Conservation (phyloP, 2,113 vertebrate species). For the Hydropotes inermis region DNA sequence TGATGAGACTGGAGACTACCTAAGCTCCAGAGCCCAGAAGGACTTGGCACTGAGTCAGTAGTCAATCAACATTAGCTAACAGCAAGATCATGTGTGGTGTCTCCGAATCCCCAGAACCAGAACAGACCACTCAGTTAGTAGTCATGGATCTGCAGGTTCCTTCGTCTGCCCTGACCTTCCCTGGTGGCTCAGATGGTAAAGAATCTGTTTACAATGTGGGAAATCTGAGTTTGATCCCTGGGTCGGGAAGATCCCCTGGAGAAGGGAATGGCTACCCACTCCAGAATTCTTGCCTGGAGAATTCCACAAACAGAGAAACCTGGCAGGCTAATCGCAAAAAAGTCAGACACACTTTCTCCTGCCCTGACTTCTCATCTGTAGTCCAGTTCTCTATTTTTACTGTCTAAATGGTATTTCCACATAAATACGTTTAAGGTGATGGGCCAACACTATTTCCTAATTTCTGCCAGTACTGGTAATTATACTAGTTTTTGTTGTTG, state of each 20-base stretch:
- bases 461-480: background rate
- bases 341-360: background rate
- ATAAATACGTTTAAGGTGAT: background rate
- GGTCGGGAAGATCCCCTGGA: background rate
- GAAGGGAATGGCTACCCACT: background rate
- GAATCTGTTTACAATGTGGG: background rate
- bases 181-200: background rate
- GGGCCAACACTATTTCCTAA: background rate
- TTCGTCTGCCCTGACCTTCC: background rate
- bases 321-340: background rate
- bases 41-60: background rate
- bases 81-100: fast-evolving
- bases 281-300: background rate
- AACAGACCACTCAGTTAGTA: background rate
- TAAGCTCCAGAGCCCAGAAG: background rate
- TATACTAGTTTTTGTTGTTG: background rate
- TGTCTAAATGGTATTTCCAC: background rate
- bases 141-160: background rate
- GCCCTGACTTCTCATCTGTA: background rate
- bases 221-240: background rate
- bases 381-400: background rate
- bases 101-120: background rate
- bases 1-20: background rate
- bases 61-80: background rate
- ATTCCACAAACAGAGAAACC: background rate